Evolutionary conservation across 2,797 vertebrate species (phyloP).

Genomic region (Xiphophorus birchmanni): DNA sequence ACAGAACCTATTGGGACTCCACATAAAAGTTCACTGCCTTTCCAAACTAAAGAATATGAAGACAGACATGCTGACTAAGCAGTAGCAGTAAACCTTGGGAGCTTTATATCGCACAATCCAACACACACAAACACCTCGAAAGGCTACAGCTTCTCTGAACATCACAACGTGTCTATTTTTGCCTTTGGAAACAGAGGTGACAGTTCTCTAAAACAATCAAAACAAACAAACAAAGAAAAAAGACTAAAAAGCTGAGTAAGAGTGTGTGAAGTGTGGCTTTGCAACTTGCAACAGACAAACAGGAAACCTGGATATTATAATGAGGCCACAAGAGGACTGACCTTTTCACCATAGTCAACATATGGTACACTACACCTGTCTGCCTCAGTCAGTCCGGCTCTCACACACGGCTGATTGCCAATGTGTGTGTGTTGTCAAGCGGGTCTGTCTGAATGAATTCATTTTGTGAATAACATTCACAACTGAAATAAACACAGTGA

Average conservation of each 20-base stretch:
- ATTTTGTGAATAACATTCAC: background rate
- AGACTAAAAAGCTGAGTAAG: background rate
- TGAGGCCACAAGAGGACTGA: conserved; percentile 62
- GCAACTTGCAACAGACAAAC: conserved; percentile 30
- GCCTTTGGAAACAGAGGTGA: background rate
- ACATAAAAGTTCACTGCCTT: background rate
- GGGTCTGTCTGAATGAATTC: background rate
- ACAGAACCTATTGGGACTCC: background rate
- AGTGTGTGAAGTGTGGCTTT: conserved; percentile 22
- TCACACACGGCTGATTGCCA: conserved; percentile 10
- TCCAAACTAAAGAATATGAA: background rate
- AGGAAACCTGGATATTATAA: conserved; percentile 55
- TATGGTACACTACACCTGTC: conserved; percentile 57
- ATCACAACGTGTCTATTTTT: background rate
- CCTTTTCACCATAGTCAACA: conserved; percentile 63
- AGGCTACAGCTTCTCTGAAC: background rate
- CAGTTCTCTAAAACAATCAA: conserved; percentile 3
- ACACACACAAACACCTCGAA: background rate
- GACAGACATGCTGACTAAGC: background rate
- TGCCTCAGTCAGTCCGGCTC: conserved; percentile 23
- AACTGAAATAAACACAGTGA: background rate
- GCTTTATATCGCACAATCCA: background rate
- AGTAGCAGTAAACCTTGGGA: background rate
- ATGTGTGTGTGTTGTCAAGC: conserved; percentile 10
- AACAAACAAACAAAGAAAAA: background rate